Percentiles rank a stretch among this genome's conserved stretches.
phyloP scores from a whole-genome alignment of 1,140 invertebrate genomes.

The Leptinotarsa texana region DNA sequence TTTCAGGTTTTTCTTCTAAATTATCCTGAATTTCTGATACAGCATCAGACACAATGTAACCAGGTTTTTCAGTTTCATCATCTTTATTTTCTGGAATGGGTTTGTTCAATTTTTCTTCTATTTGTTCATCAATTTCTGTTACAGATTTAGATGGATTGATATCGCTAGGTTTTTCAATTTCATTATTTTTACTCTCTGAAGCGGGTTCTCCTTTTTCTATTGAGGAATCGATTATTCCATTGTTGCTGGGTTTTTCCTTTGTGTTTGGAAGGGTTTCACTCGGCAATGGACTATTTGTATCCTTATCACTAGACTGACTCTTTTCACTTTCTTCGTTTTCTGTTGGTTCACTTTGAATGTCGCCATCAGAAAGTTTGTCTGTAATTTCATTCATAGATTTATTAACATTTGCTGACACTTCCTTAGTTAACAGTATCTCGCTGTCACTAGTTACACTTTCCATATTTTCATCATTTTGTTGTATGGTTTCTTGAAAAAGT shows the following conservation, averaged over 20 bases:
- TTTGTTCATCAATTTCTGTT: conserved; percentile 12
- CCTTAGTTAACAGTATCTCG: no score
- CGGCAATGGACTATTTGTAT: no score
- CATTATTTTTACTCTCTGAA: conserved; percentile 33
- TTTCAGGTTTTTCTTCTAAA: background rate
- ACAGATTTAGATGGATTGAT: background rate
- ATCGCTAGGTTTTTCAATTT: conserved; percentile 23
- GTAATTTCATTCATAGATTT: no score
- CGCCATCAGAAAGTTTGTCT: no score
- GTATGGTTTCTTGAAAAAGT: background rate
- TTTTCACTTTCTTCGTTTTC: no score
- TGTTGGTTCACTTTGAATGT: no score
- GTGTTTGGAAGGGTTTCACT: no score
- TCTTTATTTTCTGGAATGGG: conserved; percentile 9
- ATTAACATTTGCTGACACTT: no score
- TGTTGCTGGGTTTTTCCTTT: no score
- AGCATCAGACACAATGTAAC: background rate
- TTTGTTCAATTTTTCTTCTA: background rate
- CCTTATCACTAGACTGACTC: no score
- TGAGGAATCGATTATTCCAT: no score
- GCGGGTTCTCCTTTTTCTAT: conserved; percentile 9
- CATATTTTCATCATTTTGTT: conserved; percentile 12
- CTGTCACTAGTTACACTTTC: background rate
- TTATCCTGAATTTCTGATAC: background rate
- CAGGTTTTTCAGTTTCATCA: background rate